These are phyloP conservation scores for Tadarida brasiliensis DNA, from an alignment of 2,797 vertebrate species.

Conservation along the genomic window DNA sequence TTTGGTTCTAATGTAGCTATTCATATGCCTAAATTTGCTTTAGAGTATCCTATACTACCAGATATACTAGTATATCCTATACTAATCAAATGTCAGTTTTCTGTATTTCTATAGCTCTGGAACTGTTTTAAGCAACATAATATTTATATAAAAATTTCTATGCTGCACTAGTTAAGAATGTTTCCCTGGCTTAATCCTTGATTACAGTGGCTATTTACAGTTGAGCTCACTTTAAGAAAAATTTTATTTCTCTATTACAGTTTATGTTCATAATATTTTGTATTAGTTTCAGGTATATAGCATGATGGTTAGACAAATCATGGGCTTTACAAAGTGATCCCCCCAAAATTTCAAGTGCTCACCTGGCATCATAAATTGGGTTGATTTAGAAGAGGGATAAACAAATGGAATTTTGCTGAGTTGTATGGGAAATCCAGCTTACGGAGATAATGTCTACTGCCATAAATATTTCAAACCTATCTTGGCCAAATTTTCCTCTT, in stretches of 20 bases:
- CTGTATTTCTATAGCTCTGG: background rate
- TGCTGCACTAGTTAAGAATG: background rate
- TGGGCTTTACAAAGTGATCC: background rate
- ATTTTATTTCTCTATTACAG: background rate
- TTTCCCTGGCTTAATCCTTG: background rate
- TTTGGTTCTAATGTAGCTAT: background rate
- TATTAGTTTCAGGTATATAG: background rate
- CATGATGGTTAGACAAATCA: background rate
- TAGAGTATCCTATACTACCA: background rate
- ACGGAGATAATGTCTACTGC: background rate
- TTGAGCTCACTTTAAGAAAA: background rate
- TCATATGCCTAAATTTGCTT: background rate
- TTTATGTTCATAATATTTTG: background rate
- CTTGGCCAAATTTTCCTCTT: background rate
- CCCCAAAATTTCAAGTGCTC: background rate
- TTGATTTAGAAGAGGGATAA: background rate
- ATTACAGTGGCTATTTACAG: background rate
- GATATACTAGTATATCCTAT: background rate
- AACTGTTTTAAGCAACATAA: background rate
- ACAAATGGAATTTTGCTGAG: background rate
- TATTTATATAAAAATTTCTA: constrained; percentile 38
- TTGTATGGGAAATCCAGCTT: background rate
- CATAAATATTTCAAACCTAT: background rate
- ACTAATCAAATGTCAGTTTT: background rate
- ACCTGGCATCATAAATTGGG: background rate